Base-by-base conservation (phyloP, 2,797 vertebrate genomes). In the Miichthys miiuy region DNA sequence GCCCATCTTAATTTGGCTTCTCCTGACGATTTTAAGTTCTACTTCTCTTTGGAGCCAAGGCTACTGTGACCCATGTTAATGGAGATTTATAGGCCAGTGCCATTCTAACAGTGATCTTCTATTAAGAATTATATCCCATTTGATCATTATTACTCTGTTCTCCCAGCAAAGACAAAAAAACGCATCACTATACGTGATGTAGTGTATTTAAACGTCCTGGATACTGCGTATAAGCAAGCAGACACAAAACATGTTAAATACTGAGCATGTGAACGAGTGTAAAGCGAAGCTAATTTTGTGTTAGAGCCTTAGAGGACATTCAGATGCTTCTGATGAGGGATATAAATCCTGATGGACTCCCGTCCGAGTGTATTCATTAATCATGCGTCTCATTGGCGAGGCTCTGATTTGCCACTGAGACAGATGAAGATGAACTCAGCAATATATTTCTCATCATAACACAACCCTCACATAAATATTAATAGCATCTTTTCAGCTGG, bases 371-470 rank as follows among this genome's bases (percentile, higher is more conserved):
- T 87, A 76, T 88, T 88, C 91, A 93, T 94, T 93, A 94, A 93
- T 92, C 92, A 92, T 84, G 88, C 78, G 79, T 92, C 93, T 94
- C 91, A 92, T 94, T 94, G 92, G 89, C 80, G 80, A 90, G 83
- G 81, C 88, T 90, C 91, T 93, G 92, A 94, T 93, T 92, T 94
- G 90, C 89, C 89, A 88, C 86, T 77, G 91, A 94, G 94, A 95
- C 90, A 91, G 93, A 94, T 94, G 92, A 94, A 94, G 90, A 95
- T 93, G 92, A 95, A 94, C 92, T 92, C 89, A 81, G 92, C 92
- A 93, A 95, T 94, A 94, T 94, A 95, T 96, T 95, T 93, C 93
- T 94, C 95, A 94, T 95, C 93, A 94, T 94, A 95, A 95, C 92
- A 93, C 92, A 94, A 91, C 88, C 89, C 89, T 92, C 91, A 82